A percentile compares a stretch with the other conserved stretches of the same genome.
Conservation (phyloP, 2,888 invertebrate species). For the Acrobasis consociella region DNA sequence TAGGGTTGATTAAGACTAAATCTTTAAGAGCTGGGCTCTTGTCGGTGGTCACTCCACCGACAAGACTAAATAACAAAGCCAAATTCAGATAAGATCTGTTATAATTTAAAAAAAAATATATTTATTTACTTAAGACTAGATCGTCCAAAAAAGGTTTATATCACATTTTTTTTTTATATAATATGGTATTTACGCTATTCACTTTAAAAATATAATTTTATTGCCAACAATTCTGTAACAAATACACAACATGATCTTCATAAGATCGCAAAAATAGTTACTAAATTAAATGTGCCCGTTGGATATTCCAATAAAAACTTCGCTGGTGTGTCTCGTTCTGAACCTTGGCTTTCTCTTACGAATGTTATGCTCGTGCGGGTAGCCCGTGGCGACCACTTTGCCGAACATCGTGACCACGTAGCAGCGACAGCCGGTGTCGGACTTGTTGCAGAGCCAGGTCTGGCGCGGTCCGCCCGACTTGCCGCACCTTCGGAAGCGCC, state of each 20-base stretch:
- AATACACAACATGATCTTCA: background rate
- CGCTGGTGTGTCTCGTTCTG: slow-evolving; percentile 17
- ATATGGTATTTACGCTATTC: background rate
- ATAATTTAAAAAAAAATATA: background rate
- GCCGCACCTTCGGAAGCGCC: slow-evolving; percentile 56
- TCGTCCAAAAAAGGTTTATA: background rate
- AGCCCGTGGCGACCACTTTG: slow-evolving; percentile 48
- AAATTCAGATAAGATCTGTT: slow-evolving; percentile 3
- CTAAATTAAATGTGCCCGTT: slow-evolving; percentile 4
- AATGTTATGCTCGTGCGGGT: slow-evolving; percentile 49
- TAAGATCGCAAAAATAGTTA: background rate
- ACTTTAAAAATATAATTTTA: background rate
- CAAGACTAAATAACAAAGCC: slow-evolving; percentile 1
- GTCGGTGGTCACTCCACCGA: too few species aligned
- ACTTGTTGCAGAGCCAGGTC: slow-evolving; percentile 71
- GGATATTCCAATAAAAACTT: background rate
- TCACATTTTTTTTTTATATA: background rate
- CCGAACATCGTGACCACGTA: slow-evolving; percentile 53
- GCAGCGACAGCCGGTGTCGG: slow-evolving; percentile 64
- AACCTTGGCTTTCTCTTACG: slow-evolving; percentile 15
- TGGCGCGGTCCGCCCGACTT: slow-evolving; percentile 34
- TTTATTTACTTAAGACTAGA: slow-evolving; percentile 13
- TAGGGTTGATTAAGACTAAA: background rate
- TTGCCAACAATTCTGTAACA: background rate
- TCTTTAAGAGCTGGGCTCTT: too few species aligned